phyloP scores from a whole-genome alignment of 2,113 vertebrate genomes.

The Triplophysa siluroides region DNA sequence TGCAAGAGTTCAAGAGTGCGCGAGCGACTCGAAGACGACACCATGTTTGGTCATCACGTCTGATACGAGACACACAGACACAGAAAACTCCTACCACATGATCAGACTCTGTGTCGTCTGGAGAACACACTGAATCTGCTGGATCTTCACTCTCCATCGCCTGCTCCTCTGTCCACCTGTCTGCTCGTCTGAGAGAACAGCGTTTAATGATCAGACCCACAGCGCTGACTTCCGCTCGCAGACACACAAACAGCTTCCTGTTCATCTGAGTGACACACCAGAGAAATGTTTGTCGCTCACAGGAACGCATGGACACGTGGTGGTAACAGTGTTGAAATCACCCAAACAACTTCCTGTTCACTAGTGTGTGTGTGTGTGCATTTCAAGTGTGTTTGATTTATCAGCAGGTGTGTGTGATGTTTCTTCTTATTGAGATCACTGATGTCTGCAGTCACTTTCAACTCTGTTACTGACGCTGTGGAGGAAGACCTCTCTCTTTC shows the following conservation, averaged over 20 bases:
- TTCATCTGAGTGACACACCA: not conserved
- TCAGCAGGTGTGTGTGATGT: not conserved
- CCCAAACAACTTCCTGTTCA: conserved; percentile 17
- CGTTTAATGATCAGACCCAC: not conserved
- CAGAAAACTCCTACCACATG: conserved; percentile 3
- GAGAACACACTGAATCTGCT: not conserved
- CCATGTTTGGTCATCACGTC: not conserved
- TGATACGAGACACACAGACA: not conserved
- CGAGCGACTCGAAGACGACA: no score
- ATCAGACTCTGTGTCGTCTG: not conserved
- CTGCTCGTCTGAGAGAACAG: not conserved
- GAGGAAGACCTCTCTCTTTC: not conserved
- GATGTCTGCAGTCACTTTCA: not conserved
- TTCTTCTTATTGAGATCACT: not conserved
- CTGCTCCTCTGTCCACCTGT: not conserved
- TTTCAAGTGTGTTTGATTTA: not conserved
- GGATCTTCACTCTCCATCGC: conserved; percentile 14
- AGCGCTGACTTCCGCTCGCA: conserved; percentile 3
- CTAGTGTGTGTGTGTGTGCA: not conserved
- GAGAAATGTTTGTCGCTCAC: conserved; percentile 1
- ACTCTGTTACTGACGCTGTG: not conserved
- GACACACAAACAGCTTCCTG: conserved; percentile 25
- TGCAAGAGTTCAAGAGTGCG: no score
- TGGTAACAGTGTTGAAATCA: conserved; percentile 7
- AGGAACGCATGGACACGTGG: not conserved